These are phyloP conservation scores for Neodiprion virginianus DNA, from an alignment of 1,140 invertebrate species.

Conservation along the genomic window DNA sequence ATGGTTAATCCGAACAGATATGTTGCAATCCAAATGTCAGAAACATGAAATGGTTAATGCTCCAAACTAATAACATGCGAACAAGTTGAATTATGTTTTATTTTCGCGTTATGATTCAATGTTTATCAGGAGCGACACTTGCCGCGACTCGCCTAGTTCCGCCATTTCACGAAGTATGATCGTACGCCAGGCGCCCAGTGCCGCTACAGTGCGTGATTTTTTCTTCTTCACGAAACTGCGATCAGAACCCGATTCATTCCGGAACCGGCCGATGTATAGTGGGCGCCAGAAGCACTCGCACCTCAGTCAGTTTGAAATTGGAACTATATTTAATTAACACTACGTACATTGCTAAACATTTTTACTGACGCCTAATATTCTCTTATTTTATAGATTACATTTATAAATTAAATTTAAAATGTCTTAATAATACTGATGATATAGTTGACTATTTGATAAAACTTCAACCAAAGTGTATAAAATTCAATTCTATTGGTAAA, in stretches of 20 bases:
- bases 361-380: no score
- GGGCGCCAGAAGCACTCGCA: no score
- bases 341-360: no score
- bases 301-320: no score
- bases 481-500: no score
- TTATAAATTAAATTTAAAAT: no score
- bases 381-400: no score
- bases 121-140: neutral
- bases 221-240: neutral
- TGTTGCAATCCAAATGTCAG: neutral
- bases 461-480: no score
- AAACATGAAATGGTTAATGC: neutral
- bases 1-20: neutral
- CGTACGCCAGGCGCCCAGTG: no score
- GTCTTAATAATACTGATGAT: no score
- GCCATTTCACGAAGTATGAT: neutral
- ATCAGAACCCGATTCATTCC: neutral
- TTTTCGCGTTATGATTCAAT: neutral
- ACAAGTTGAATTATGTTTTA: neutral
- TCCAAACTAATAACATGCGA: neutral
- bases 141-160: neutral
- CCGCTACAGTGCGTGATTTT: neutral
- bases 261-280: neutral
- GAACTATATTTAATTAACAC: no score
- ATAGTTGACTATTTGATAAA: no score